A percentile compares a stretch with the other conserved stretches of the same genome.
phyloP scores from a whole-genome alignment of 2,797 vertebrate species.

The Euphonia xanthogaster region DNA sequence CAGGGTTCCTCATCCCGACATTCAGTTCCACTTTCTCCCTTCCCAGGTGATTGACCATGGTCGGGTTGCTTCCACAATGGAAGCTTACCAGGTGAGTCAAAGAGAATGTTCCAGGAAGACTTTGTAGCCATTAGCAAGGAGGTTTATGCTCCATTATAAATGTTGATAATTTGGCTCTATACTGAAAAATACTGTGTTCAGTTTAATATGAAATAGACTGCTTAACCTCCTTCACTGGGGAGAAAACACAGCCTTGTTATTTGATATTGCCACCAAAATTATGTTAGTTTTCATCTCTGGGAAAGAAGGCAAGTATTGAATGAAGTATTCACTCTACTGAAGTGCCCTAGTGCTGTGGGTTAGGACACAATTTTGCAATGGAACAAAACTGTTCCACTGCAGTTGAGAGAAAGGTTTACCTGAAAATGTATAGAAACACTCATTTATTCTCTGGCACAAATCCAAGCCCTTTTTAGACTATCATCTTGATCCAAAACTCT shows the following conservation, averaged over 20 bases:
- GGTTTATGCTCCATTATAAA: not conserved
- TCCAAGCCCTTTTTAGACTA: not conserved
- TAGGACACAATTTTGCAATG: not conserved
- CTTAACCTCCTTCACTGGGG: not conserved
- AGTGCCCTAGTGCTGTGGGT: not conserved
- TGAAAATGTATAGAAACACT: not conserved
- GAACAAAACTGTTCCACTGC: not conserved
- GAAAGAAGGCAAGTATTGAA: not conserved
- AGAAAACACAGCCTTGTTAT: not conserved
- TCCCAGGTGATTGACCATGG: slow-evolving; percentile 97
- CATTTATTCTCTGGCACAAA: not conserved
- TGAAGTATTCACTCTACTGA: not conserved
- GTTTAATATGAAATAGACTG: not conserved
- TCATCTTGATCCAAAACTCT: not conserved
- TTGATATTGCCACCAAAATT: not conserved
- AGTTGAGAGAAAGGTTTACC: not conserved
- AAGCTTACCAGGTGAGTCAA: slow-evolving; percentile 90
- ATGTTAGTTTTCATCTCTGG: not conserved
- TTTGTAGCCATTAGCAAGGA: not conserved
- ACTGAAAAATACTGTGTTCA: not conserved
- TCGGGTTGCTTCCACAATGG: slow-evolving; percentile 80
- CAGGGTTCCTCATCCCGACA: slow-evolving; percentile 86
- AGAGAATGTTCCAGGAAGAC: not conserved
- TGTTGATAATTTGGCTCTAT: not conserved
- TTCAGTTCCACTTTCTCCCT: slow-evolving; percentile 97